Conservation (phyloP, 2,888 invertebrate genomes). For the Trissolcus brochymenae region DNA sequence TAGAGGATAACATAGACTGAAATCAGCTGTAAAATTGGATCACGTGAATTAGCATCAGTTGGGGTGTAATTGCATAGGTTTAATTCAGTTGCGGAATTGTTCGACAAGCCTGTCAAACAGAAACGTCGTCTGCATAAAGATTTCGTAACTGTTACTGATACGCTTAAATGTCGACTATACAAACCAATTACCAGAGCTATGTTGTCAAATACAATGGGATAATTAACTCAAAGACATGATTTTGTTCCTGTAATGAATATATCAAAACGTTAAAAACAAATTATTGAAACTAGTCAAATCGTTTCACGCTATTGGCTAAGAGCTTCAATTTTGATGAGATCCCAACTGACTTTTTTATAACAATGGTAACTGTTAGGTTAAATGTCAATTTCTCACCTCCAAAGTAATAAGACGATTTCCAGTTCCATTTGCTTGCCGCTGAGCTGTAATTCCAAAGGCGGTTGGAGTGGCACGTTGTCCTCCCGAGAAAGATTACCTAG, state of each 20-base stretch:
- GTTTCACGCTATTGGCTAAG: too few relatives aligned
- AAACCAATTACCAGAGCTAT: constrained; percentile 18
- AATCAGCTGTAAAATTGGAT: constrained; percentile 7
- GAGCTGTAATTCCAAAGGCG: constrained; percentile 84
- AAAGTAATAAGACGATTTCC: constrained; percentile 88
- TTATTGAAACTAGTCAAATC: too few relatives aligned
- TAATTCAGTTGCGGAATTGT: constrained; percentile 10
- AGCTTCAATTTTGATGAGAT: background rate
- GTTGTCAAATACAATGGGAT: background rate
- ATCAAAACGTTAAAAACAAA: too few relatives aligned
- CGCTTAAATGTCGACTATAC: constrained; percentile 22
- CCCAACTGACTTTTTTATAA: background rate
- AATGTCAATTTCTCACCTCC: constrained; percentile 79
- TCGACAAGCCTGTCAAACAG: constrained; percentile 23
- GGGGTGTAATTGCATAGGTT: constrained; percentile 20
- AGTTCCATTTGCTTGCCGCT: constrained; percentile 92
- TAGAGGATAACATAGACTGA: background rate
- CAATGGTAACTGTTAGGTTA: background rate
- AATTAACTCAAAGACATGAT: background rate
- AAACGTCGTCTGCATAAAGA: constrained; percentile 20
- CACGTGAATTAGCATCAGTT: background rate
- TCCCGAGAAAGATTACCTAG: constrained; percentile 81
- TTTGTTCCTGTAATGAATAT: background rate
- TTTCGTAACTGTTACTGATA: constrained; percentile 13
- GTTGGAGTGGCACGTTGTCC: constrained; percentile 79